Conservation (phyloP, 2,797 vertebrate genomes). For the Erpetoichthys calabaricus region DNA sequence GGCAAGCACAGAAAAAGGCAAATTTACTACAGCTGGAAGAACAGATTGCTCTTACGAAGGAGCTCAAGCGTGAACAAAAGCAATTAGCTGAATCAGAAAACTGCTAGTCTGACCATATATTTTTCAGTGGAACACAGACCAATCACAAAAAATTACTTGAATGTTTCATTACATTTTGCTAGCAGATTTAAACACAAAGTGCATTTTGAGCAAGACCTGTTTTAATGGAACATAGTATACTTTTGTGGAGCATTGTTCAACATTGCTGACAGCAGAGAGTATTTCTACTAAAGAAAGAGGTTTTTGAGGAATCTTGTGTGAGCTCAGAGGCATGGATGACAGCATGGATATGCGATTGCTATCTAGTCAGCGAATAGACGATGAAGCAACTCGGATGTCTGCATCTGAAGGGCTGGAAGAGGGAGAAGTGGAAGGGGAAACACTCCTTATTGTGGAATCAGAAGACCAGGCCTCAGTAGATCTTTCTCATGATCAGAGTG, state of each 20-base stretch:
- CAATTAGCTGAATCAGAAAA: constrained; percentile 26
- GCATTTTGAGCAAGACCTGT: too few relatives aligned
- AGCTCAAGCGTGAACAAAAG: constrained; percentile 52
- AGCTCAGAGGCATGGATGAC: constrained; percentile 35
- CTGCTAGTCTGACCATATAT: constrained; percentile 20
- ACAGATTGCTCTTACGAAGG: constrained; percentile 62
- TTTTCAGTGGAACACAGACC: too few relatives aligned
- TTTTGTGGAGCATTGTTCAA: too few relatives aligned
- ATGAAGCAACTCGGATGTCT: constrained; percentile 69
- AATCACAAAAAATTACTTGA: too few relatives aligned
- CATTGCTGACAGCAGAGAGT: too few relatives aligned
- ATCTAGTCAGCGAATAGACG: constrained; percentile 50
- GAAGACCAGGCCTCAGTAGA: constrained; percentile 91
- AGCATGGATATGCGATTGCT: constrained; percentile 45
- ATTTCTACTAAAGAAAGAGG: too few relatives aligned
- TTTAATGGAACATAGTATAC: too few relatives aligned
- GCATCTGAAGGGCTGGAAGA: constrained; percentile 90
- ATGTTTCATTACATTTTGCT: too few relatives aligned
- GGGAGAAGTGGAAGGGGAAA: constrained; percentile 92
- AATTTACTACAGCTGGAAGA: constrained; percentile 69
- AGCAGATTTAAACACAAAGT: too few relatives aligned
- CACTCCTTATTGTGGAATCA: constrained; percentile 82
- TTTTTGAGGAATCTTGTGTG: too few relatives aligned
- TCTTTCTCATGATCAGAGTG: constrained; percentile 88
- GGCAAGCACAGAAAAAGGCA: constrained; percentile 62